Conservation (phyloP, 2,797 vertebrate genomes). For the Protonibea diacanthus region DNA sequence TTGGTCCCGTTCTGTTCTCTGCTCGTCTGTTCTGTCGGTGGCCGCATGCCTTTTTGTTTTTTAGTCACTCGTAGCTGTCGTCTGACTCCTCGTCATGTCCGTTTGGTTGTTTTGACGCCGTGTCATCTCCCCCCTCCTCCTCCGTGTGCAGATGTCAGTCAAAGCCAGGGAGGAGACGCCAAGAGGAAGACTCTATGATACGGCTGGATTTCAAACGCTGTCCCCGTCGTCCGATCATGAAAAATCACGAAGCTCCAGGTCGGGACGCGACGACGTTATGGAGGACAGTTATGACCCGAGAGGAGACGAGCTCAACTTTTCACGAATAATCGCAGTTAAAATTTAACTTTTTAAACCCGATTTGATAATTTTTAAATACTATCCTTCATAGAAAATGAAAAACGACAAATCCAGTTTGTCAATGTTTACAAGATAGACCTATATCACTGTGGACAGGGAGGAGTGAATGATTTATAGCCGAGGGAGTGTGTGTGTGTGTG, state of each 20-base stretch:
- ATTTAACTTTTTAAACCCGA: slow-evolving; percentile 51
- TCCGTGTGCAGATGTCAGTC: slow-evolving; percentile 92
- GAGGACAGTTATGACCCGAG: slow-evolving; percentile 6
- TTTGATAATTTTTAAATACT: slow-evolving; percentile 75
- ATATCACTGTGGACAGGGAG: slow-evolving; percentile 86
- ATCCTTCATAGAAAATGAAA: slow-evolving; percentile 73
- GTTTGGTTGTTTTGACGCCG: no score
- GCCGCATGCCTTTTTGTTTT: slow-evolving; percentile 51
- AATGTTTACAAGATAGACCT: slow-evolving; percentile 88
- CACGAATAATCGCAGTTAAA: slow-evolving; percentile 42
- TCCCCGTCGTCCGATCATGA: neutral
- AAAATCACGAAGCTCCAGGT: slow-evolving; percentile 11
- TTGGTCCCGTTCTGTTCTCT: slow-evolving; percentile 47
- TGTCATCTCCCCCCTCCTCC: neutral
- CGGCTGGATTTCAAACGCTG: slow-evolving; percentile 46
- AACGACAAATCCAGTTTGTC: slow-evolving; percentile 71
- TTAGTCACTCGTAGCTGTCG: slow-evolving; percentile 5
- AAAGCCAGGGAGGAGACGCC: slow-evolving; percentile 94
- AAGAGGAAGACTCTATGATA: slow-evolving; percentile 96
- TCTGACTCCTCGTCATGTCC: no score
- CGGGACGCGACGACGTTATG: neutral
- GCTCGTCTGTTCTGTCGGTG: slow-evolving; percentile 61
- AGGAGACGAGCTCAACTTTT: slow-evolving; percentile 42
- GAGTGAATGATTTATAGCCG: slow-evolving; percentile 57
- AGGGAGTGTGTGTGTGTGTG: slow-evolving; percentile 23